These are phyloP conservation scores for Telenomus remus DNA, from an alignment of 1,140 invertebrate species.

Conservation along the genomic window DNA sequence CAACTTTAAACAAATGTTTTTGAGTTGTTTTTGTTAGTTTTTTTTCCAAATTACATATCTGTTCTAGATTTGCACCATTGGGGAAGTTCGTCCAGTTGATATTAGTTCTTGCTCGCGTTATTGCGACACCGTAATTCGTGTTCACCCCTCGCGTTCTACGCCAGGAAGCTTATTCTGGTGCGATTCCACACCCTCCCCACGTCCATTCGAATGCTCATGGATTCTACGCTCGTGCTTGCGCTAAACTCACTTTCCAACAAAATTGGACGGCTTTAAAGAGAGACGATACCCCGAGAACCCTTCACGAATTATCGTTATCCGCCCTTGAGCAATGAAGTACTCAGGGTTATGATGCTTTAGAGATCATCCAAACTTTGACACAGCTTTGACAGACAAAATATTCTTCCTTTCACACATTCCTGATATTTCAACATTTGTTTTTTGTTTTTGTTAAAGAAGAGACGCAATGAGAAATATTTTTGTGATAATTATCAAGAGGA, in stretches of 20 bases:
- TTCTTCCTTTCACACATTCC: background rate
- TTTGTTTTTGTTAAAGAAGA: no score
- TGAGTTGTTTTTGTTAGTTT: no score
- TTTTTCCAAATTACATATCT: slow-evolving; percentile 57
- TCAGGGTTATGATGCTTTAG: slow-evolving; percentile 40
- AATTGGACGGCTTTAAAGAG: slow-evolving; percentile 64
- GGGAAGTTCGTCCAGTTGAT: slow-evolving; percentile 52
- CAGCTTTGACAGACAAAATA: slow-evolving; percentile 24
- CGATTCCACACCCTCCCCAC: slow-evolving; percentile 42
- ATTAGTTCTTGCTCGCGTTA: slow-evolving; percentile 62
- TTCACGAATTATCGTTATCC: slow-evolving; percentile 59
- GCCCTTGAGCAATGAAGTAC: slow-evolving; percentile 56
- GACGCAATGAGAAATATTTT: no score
- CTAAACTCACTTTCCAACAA: slow-evolving; percentile 60
- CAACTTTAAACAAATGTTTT: no score
- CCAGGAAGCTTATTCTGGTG: slow-evolving; percentile 39
- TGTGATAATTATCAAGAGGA: no score
- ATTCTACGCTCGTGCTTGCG: slow-evolving; percentile 55
- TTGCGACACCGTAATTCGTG: slow-evolving; percentile 61
- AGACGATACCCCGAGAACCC: slow-evolving; percentile 53
- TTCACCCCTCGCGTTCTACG: slow-evolving; percentile 22
- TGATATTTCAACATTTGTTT: no score
- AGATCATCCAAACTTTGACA: slow-evolving; percentile 6
- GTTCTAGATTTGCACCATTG: slow-evolving; percentile 31
- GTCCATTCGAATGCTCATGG: slow-evolving; percentile 53